phyloP scores from a whole-genome alignment of 2,888 invertebrate genomes.

The Cephus rjabovi region DNA sequence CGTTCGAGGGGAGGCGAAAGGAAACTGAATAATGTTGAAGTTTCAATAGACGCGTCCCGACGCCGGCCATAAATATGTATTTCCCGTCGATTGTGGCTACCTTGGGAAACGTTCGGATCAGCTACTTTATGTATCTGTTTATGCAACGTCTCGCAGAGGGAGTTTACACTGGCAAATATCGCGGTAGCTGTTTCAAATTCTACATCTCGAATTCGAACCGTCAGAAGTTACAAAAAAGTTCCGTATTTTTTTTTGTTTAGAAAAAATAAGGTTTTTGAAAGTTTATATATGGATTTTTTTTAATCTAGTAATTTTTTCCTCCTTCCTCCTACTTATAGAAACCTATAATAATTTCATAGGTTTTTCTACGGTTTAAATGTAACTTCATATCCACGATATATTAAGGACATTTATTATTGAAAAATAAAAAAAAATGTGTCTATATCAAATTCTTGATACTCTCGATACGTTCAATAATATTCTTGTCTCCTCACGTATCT shows the following conservation, averaged over 20 bases:
- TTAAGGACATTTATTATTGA: background rate
- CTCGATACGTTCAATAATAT: background rate
- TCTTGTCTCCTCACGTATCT: background rate
- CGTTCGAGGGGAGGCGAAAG: background rate
- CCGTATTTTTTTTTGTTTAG: background rate
- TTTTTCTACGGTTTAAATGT: background rate
- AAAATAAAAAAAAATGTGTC: background rate
- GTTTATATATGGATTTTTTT: too few species aligned
- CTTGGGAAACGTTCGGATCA: conserved; percentile 1
- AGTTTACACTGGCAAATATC: background rate
- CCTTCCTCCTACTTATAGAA: too few species aligned
- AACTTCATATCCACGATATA: background rate
- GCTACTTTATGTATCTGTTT: conserved; percentile 4
- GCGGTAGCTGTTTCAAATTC: background rate
- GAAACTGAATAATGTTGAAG: background rate
- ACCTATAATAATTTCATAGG: too few species aligned
- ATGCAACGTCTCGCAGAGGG: background rate
- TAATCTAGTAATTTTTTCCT: background rate
- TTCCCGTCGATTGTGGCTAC: background rate
- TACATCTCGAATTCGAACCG: background rate
- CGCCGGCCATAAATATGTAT: conserved; percentile 2
- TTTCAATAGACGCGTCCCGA: conserved; percentile 1
- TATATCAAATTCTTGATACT: background rate
- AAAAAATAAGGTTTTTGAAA: background rate
- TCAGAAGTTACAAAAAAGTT: background rate